Evolutionary conservation across 2,888 invertebrate species (phyloP).

Genomic region (Parnassius mnemosyne): DNA sequence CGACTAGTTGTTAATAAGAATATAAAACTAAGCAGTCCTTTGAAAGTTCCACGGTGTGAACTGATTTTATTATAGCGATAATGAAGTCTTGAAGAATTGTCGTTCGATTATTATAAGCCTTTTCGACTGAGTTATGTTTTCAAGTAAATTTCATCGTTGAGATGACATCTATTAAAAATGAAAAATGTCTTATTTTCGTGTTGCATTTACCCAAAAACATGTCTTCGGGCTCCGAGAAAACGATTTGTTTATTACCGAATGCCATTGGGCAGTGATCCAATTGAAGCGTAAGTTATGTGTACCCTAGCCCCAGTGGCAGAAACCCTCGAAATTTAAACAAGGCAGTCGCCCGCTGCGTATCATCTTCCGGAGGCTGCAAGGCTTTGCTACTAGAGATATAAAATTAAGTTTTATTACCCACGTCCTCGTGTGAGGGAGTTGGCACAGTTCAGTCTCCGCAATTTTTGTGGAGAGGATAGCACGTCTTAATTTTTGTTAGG

Average conservation of each 20-base stretch:
- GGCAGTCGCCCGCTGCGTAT: slow-evolving; percentile 17
- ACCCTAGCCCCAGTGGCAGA: neutral
- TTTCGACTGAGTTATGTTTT: no score
- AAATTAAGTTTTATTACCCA: slow-evolving; percentile 23
- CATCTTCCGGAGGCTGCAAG: slow-evolving; percentile 14
- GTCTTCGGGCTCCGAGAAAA: slow-evolving; percentile 8
- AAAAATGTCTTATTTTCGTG: slow-evolving; percentile 17
- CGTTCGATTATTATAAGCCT: no score
- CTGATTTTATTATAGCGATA: no score
- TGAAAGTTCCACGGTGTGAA: no score
- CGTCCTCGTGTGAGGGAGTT: slow-evolving; percentile 9
- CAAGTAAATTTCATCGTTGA: neutral
- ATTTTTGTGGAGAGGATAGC: slow-evolving; percentile 3
- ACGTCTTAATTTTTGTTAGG: slow-evolving; percentile 13
- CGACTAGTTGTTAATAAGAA: no score
- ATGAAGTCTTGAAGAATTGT: no score
- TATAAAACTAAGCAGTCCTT: no score
- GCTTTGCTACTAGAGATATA: slow-evolving; percentile 14
- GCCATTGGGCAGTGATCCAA: slow-evolving; percentile 24
- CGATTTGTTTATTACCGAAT: slow-evolving; percentile 26
- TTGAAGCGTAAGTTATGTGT: slow-evolving; percentile 20
- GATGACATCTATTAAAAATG: slow-evolving; percentile 16
- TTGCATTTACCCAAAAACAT: slow-evolving; percentile 17
- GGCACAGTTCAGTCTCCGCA: neutral
- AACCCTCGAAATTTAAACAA: slow-evolving; percentile 9